Evolutionary conservation across 2,113 vertebrate genomes (phyloP), one percentile per base, ranked within the genome.

Genomic region (Oriolus oriolus): DNA sequence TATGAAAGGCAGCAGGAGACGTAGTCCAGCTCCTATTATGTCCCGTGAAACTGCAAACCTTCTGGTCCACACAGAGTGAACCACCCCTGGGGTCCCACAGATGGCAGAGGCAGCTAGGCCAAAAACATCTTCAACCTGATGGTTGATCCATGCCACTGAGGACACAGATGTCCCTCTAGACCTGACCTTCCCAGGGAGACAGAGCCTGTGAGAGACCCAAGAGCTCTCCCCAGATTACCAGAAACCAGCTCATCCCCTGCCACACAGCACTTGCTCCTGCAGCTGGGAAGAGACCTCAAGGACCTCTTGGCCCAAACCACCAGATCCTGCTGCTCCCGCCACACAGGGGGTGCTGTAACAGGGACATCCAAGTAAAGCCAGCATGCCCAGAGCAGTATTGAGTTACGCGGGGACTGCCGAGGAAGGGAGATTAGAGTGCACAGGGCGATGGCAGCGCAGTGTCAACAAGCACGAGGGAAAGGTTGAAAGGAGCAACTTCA

Each of bases 71-170:
- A 4, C 8, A 78, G 4, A 3, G 5, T 5, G 1, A 71, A 35
- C 21, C 9, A 44, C 22, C 5, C 1, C 0, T 1, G 1, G 16
- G 7, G 15, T 50, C 12, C 22, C 44, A 63, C 7, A 2, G 1
- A 41, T 26, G 59, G 60, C 69, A 87, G 27, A 87, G 16, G 42
- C 39, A 75, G 21, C 26, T 11, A 28, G 52, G 13, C 15, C 11
- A 74, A 41, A 82, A 94, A 79, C 28, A 39, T 60, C 33, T 82
- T 79, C n/a, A 81, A 3, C 7, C 19, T 78, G 30, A 10, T 70
- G 44, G 74, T 24, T 76, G 53, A 93, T 49, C 20, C 3, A 4
- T 31, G 37, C 22, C 7, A 1, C 23, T n/a, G 7, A 39, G 50
- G 26, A 63, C 17, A 66, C 8, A 59, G 27, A 61, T 16, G 42